Percentiles rank a stretch among this genome's conserved stretches.
These are phyloP conservation scores for Neria commutata DNA, from an alignment of 2,888 invertebrate species.

Conservation along the genomic window DNA sequence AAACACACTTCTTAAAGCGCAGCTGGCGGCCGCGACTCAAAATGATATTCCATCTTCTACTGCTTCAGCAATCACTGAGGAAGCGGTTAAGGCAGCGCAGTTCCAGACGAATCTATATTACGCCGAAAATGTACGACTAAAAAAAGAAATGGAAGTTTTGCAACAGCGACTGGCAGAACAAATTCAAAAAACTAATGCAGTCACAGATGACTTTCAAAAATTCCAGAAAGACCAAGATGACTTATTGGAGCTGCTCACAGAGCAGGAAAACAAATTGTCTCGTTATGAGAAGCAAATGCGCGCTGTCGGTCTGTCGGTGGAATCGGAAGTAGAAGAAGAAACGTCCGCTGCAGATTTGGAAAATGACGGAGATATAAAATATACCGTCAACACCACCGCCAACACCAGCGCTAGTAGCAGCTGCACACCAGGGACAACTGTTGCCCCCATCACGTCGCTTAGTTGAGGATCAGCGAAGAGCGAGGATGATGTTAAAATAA, in stretches of 20 bases:
- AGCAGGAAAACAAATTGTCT: slow-evolving; percentile 78
- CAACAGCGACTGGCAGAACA: slow-evolving; percentile 45
- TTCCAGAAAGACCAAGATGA: slow-evolving; percentile 92
- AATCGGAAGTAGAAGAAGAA: too few relatives aligned
- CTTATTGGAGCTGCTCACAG: slow-evolving; percentile 83
- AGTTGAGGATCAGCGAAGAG: too few relatives aligned
- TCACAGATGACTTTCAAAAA: slow-evolving; percentile 66
- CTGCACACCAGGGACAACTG: too few relatives aligned
- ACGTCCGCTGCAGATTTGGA: too few relatives aligned
- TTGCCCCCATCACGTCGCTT: too few relatives aligned
- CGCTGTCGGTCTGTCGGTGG: slow-evolving; percentile 60
- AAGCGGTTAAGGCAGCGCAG: slow-evolving; percentile 45
- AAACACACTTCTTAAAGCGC: slow-evolving; percentile 82
- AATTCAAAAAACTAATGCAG: slow-evolving; percentile 43
- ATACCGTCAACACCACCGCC: too few relatives aligned
- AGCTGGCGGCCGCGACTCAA: slow-evolving; percentile 63
- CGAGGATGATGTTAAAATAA: too few relatives aligned
- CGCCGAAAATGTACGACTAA: slow-evolving; percentile 58
- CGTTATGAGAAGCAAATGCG: slow-evolving; percentile 69
- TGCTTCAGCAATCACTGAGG: slow-evolving; percentile 23
- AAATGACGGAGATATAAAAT: too few relatives aligned
- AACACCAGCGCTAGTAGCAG: too few relatives aligned
- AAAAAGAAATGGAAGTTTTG: slow-evolving; percentile 50
- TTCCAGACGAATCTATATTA: slow-evolving; percentile 54
- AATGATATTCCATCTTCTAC: slow-evolving; percentile 24